Evolutionary conservation across 2,797 vertebrate species (phyloP), one percentile per base, ranked within the genome.

Genomic region (Graptemys geographica): DNA sequence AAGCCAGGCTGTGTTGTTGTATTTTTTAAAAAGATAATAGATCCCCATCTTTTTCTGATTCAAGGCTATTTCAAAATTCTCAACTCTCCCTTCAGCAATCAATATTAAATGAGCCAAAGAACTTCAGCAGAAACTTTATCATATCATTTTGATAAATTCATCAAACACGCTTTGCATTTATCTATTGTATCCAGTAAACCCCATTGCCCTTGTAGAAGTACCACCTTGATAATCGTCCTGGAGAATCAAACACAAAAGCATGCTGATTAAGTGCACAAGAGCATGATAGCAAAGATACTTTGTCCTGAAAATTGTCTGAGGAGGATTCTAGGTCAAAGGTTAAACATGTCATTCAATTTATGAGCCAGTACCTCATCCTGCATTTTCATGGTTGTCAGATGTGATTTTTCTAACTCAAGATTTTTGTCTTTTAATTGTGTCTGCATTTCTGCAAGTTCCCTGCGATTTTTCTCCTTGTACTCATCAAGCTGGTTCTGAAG

Each of bases 401-500:
- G 97, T 49, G 98, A 98, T 89, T 98, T 99, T 79, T 99, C 99
- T 87, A 99, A 97, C 95, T 99, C 99, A 53, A 98, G 96, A 69
- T 97, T 98, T 90, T 99, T 99, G 69, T 99, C 99, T 94, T 98
- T 99, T 93, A 99, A 95, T 83, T 99, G 99, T 83, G 97, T 98
- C 95, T 99, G 99, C 95, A 99, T 97, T 84, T 99, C 99, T 0
- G 98, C 92, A 90, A 99, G 97, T 94, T 99, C 99, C 90, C 97
- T 98, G 41, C 98, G 98, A 94, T 99, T 99, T 96, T 99, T 99
- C 94, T 99, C 99, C 95, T 99, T 99, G 92, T 99, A 99, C 92
- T 99, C 98, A 91, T 99, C 98, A 94, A 99, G 99, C 97, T 99
- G 99, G 96, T 98, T 99, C 97, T 99, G 99, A 94, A 99, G 98